These are phyloP conservation scores for Notothenia coriiceps DNA, from an alignment of 2,113 vertebrate species.

Conservation along the genomic window DNA sequence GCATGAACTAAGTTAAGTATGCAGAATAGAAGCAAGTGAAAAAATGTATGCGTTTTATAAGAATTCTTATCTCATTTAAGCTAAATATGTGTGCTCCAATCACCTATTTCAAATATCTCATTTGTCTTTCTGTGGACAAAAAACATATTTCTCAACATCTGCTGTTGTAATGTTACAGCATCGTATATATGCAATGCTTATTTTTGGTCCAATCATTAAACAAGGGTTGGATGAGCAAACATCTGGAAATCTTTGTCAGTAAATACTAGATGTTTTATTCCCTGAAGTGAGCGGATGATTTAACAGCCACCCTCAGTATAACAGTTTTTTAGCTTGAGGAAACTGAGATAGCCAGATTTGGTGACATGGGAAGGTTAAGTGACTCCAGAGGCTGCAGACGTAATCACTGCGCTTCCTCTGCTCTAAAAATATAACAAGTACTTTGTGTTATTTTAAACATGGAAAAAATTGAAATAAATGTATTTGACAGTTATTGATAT, in stretches of 20 bases:
- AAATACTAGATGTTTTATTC: not conserved
- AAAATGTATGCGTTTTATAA: no score
- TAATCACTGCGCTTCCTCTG: not conserved
- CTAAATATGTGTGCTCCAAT: not conserved
- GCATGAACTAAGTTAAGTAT: not conserved
- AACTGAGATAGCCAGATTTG: not conserved
- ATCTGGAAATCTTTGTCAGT: not conserved
- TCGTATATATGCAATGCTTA: not conserved
- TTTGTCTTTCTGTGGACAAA: not conserved
- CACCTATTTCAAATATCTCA: not conserved
- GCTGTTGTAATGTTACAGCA: not conserved
- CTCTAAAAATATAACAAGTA: not conserved
- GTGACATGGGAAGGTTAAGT: not conserved
- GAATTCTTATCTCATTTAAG: not conserved
- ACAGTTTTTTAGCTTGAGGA: not conserved
- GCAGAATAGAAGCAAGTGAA: not conserved
- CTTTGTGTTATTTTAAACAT: not conserved
- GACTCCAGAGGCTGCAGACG: not conserved
- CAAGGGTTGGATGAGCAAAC: not conserved
- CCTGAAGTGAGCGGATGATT: not conserved
- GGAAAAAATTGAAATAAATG: not conserved
- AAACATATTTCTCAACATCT: not conserved
- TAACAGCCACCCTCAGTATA: not conserved
- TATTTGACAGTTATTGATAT: not conserved
- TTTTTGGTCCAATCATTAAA: not conserved